Evolutionary conservation across 2,113 vertebrate genomes (phyloP), one percentile per base, ranked within the genome.

Genomic region (Daubentonia madagascariensis): DNA sequence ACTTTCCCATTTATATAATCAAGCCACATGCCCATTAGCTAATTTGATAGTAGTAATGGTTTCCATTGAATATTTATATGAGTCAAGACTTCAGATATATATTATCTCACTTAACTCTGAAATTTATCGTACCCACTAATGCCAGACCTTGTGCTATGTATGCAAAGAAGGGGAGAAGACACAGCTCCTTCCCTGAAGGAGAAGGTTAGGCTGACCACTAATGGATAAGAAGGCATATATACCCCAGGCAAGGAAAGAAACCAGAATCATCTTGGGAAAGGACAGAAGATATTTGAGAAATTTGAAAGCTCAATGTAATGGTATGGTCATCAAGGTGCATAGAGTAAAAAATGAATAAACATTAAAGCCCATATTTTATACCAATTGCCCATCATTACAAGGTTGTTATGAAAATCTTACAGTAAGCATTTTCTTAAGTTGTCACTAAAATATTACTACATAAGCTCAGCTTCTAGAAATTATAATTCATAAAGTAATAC

Each of bases 71-170:
- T 87, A 86, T 59, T 89, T 61, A 92, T n/a, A 65, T 90, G 28
- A 7, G 3, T 70, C 35, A 86, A 84, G 13, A 28, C 28, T 89
- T 35, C 22, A 92, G 91, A 61, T 22, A 63, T 45, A 59, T 22
- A 78, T 48, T 70, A 93, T 76, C 68, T 91, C 87, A 95, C 59
- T 89, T 73, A 95, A 91, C 61, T 79, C 20, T 10, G 23, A 89
- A 79, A 91, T 59, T 22, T 68, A 54, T 54, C 37, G 25, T 83
- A 54, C 6, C 35, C 32, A 94, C 20, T 70, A 75, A 32, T 54
- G 23, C 30, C 12, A 65, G 8, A 85, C 6, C 28, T 40, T 92
- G 13, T 79, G 11, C 40, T 48, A 40, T 4, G 16, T 61, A 48
- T 63, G 32, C 11, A 91, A 89, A 81, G 18, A 92, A 45, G 37